Evolutionary conservation across 1,140 invertebrate genomes (phyloP), one percentile per base, ranked within the genome.

Genomic region (Gonatopus flavifemur): DNA sequence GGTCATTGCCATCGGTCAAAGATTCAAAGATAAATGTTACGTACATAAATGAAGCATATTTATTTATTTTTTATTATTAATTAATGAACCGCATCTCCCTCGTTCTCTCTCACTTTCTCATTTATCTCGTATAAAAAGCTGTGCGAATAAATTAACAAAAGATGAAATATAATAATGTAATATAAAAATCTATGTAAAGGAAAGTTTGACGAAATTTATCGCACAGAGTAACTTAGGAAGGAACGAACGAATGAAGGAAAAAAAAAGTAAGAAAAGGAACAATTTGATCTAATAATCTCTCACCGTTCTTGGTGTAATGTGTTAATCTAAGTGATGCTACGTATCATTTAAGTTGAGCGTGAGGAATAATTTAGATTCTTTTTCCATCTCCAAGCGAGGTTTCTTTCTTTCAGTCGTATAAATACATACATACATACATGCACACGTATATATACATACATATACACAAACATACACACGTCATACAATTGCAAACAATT

Each of bases 221-320:
- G n/a, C n/a, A n/a, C 58, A 59, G 56, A 60, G 58, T 59, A 52
- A 60, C 42, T 41, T 59, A 59, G 56, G 47, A 59, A 51, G 50
- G 59, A 49, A 36, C n/a, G n/a, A 19, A 9, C 25, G 10, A 13
- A 18, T 42, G 39, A 15, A 19, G 7, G 20, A 10, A 39, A 9
- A 20, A 21, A 20, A 13, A 30, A 3, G 2, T 10, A 30, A 19
- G 38, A n/a, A n/a, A n/a, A n/a, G n/a, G n/a, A n/a, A n/a, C n/a
- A n/a, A n/a, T n/a, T n/a, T n/a, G 40, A 37, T 38, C 42, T 42
- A 9, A 15, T 18, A 8, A 22, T 43, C 24, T 28, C 22, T 24
- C 31, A 20, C 22, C 40, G 21, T 41, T 52, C 49, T 25, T 51
- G 44, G 44, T 51, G 45, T 52, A 52, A 35, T 24, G 38, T 52